Base-by-base conservation (phyloP, 2,888 invertebrate genomes). In the Sturmia bella region DNA sequence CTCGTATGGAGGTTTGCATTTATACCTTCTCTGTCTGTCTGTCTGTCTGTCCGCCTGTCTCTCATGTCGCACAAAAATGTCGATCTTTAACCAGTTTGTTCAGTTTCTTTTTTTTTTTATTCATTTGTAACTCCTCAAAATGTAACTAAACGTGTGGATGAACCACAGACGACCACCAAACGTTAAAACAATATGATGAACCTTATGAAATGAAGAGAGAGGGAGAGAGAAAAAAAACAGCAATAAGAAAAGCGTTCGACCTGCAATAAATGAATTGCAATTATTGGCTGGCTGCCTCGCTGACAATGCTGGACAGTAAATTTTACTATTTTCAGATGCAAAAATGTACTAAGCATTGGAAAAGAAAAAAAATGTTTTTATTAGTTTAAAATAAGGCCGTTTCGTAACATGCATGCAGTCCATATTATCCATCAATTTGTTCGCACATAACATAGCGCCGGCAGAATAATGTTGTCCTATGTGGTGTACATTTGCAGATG, bases 21-120 rank as follows among this genome's bases (percentile, higher is more conserved):
- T 54, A 37, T 48, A 24, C 5, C 15, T 45, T 41, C 39, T 39
- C 15, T 48, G 59, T 81, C 41, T 63, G 72, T 68, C 56, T 80
- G 27, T 27, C 27, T 3, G 6, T n/a, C n/a, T n/a, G n/a, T n/a
- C n/a, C n/a, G n/a, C n/a, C n/a, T 70, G 70, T 66, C 52, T 75
- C 75, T 76, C 72, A 81, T 56, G 66, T 50, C 72, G 50, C 66
- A 73, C 56, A 76, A 69, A 78, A 82, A 74, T 82, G 69, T 59
- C 70, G 78, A 78, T 82, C 69, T 78, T 82, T 82, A 82, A 82
- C 78, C 82, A 82, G 82, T 82, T 82, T 77, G 73, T 74, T 74
- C 73, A 45, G 57, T 74, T 75, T 74, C 48, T 57, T 17, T 11
- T 59, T 64, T 64, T 50, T 17, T 11, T 59, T 64, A 57, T 50